phyloP scores from a whole-genome alignment of 2,888 invertebrate genomes.

The Brachylomia viminalis region DNA sequence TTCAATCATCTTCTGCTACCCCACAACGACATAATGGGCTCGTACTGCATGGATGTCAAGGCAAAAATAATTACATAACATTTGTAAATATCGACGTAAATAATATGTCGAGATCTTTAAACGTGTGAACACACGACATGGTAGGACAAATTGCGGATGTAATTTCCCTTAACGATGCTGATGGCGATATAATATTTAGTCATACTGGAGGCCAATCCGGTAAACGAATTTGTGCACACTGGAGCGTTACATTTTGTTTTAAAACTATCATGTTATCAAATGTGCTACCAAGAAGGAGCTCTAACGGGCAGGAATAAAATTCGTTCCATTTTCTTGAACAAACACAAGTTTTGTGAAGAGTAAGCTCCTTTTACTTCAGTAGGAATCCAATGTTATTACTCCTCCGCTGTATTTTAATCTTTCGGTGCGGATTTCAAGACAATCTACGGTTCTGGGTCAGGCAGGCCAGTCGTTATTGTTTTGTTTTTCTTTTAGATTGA shows the following conservation, averaged over 20 bases:
- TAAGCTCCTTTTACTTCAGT: constrained; percentile 14
- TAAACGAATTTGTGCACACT: constrained; percentile 65
- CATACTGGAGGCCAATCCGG: constrained; percentile 63
- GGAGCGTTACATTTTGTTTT: constrained; percentile 57
- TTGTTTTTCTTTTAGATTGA: constrained; percentile 7
- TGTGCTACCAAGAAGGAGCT: background rate
- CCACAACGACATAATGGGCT: constrained; percentile 17
- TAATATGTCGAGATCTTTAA: constrained; percentile 41
- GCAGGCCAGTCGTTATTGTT: constrained; percentile 9
- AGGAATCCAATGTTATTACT: constrained; percentile 28
- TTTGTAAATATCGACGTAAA: constrained; percentile 45
- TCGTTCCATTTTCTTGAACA: constrained; percentile 25
- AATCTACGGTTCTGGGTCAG: constrained; percentile 22
- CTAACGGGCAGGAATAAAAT: background rate
- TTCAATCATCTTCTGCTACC: constrained; percentile 12
- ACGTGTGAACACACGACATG: constrained; percentile 44
- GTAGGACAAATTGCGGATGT: constrained; percentile 62
- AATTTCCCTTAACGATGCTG: constrained; percentile 60
- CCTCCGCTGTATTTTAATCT: constrained; percentile 20
- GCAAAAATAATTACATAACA: constrained; percentile 23
- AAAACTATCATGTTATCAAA: constrained; percentile 51
- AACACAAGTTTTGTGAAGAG: constrained; percentile 4
- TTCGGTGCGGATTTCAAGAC: constrained; percentile 26
- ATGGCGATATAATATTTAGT: constrained; percentile 64
- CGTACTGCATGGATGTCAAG: constrained; percentile 26